These are phyloP conservation scores for Masticophis lateralis DNA, from an alignment of 2,797 vertebrate species.

Conservation along the genomic window DNA sequence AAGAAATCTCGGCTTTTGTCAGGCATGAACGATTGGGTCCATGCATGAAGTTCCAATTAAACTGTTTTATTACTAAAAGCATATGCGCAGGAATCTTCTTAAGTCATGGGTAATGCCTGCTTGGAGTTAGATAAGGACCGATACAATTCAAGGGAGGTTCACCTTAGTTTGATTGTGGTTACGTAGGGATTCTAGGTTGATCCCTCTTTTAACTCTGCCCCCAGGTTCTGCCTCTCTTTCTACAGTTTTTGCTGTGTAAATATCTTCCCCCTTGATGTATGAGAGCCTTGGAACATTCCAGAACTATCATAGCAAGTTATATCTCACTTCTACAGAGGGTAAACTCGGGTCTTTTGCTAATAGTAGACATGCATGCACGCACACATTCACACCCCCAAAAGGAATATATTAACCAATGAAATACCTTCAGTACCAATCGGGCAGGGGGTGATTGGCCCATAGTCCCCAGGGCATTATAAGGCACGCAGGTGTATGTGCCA, in stretches of 20 bases:
- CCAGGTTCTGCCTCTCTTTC: background rate
- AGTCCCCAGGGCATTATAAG: constrained; percentile 99
- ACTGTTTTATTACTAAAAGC: no score
- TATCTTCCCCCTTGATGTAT: background rate
- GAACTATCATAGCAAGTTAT: no score
- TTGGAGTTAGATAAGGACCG: background rate
- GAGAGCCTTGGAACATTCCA: background rate
- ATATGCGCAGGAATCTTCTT: no score
- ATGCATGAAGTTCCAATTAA: no score
- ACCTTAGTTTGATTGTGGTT: background rate
- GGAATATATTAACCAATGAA: background rate
- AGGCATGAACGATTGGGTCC: no score
- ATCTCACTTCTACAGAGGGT: no score
- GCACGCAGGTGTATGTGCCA: constrained; percentile 99
- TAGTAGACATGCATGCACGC: no score
- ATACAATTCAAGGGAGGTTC: background rate
- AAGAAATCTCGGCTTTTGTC: background rate
- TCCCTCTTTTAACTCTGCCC: background rate
- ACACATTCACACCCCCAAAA: rapidly evolving
- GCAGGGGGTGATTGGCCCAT: constrained; percentile 98
- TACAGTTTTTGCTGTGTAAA: background rate
- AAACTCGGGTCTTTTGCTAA: background rate
- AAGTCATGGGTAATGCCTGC: background rate
- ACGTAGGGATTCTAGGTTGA: background rate
- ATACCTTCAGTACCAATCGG: constrained; percentile 98